Percentiles rank a stretch among this genome's conserved stretches.
Conservation (phyloP, 2,797 vertebrate genomes). For the Aratinga solstitialis region DNA sequence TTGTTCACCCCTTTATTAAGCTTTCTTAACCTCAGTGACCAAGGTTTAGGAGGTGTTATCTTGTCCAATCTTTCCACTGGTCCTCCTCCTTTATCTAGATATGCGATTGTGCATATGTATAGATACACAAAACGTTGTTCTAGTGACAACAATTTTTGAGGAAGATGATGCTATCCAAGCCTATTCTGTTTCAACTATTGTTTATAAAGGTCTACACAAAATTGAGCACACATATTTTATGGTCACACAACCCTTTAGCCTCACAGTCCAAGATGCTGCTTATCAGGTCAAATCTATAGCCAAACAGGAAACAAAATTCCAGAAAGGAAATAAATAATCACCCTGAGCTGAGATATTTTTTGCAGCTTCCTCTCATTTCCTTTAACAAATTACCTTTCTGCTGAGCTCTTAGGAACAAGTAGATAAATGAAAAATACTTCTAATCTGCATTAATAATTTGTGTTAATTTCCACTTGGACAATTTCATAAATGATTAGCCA, state of each 20-base stretch:
- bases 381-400: constrained; percentile 4
- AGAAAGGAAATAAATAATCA: constrained; percentile 4
- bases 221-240: not conserved
- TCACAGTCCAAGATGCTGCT: not conserved
- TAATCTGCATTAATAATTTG: constrained; percentile 35
- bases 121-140: not conserved
- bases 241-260: not conserved
- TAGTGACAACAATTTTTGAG: not conserved
- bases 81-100: not conserved
- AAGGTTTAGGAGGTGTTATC: not conserved
- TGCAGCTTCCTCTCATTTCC: not conserved
- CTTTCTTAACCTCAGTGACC: not conserved
- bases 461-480: constrained; percentile 40
- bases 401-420: not conserved
- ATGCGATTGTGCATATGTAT: not conserved
- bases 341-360: not conserved
- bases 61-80: not conserved
- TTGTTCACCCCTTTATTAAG: not conserved
- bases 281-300: not conserved
- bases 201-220: not conserved
- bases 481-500: constrained; percentile 28
- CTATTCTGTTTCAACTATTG: not conserved
- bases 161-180: not conserved
- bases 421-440: constrained; percentile 35
- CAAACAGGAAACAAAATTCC: not conserved